Conservation (phyloP, 2,113 vertebrate genomes). For the Odontesthes bonariensis region DNA sequence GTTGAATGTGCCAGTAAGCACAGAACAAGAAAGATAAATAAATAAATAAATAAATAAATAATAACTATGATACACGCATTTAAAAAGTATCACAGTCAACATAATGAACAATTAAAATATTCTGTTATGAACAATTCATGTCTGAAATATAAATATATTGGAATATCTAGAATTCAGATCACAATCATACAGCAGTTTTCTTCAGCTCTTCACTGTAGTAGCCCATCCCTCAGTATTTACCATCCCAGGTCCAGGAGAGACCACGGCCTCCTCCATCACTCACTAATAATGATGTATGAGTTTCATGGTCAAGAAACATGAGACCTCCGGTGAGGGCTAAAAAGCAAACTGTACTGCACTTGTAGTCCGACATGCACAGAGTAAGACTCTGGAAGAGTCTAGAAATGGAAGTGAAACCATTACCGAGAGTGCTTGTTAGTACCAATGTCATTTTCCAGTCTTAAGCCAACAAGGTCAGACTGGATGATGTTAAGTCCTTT, state of each 20-base stretch:
- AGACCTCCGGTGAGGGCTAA: conserved; percentile 36
- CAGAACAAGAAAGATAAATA: no score
- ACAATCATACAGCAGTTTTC: neutral
- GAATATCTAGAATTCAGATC: neutral
- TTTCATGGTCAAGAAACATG: conserved; percentile 50
- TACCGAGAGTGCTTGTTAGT: conserved; percentile 62
- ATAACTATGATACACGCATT: neutral
- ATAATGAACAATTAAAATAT: neutral
- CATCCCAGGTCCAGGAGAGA: neutral
- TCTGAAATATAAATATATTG: neutral
- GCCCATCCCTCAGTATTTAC: conserved; percentile 8
- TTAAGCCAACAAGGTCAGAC: conserved; percentile 44
- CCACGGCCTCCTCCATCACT: neutral
- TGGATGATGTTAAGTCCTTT: conserved; percentile 30
- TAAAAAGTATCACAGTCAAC: neutral
- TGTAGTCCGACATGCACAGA: conserved; percentile 14
- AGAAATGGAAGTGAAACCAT: conserved; percentile 60
- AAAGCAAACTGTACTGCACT: conserved; percentile 27
- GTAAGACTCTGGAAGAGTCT: conserved; percentile 17
- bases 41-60: neutral
- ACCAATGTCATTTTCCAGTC: conserved; percentile 31
- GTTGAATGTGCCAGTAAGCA: no score
- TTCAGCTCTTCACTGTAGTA: neutral
- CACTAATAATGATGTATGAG: conserved; percentile 26
- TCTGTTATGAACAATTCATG: neutral